Evolutionary conservation across 2,888 invertebrate species (phyloP).

Genomic region (Mactromeris polynyma): DNA sequence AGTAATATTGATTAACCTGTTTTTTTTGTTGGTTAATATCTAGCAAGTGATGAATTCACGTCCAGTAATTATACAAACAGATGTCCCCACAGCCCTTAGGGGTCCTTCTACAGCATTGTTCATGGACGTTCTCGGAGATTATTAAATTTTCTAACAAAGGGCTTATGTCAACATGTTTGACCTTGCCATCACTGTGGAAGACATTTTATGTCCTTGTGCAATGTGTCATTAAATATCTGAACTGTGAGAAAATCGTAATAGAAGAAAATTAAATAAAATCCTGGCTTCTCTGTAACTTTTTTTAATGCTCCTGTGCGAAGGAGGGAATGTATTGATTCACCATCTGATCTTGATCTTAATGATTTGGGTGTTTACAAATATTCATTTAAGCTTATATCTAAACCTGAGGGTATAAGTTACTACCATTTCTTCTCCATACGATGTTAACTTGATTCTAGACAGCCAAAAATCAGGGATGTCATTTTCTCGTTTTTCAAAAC

Average conservation of each 20-base stretch:
- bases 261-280: neutral
- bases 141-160: constrained; percentile 22
- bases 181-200: neutral
- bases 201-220: neutral
- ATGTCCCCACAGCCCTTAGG: constrained; percentile 8
- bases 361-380: neutral
- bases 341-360: neutral
- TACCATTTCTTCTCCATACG: too few species aligned
- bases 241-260: neutral
- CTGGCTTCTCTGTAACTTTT: neutral
- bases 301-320: neutral
- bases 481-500: too few species aligned
- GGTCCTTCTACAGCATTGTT: neutral
- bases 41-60: neutral
- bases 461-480: too few species aligned
- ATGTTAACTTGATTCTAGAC: too few species aligned
- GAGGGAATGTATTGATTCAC: neutral
- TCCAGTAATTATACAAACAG: constrained; percentile 2
- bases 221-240: neutral
- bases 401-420: too few species aligned
- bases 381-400: neutral
- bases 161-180: constrained; percentile 11
- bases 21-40: neutral
- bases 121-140: neutral
- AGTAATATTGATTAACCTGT: neutral